Evolutionary conservation across 2,797 vertebrate species (phyloP).

Genomic region (Leucoraja ocellata): DNA sequence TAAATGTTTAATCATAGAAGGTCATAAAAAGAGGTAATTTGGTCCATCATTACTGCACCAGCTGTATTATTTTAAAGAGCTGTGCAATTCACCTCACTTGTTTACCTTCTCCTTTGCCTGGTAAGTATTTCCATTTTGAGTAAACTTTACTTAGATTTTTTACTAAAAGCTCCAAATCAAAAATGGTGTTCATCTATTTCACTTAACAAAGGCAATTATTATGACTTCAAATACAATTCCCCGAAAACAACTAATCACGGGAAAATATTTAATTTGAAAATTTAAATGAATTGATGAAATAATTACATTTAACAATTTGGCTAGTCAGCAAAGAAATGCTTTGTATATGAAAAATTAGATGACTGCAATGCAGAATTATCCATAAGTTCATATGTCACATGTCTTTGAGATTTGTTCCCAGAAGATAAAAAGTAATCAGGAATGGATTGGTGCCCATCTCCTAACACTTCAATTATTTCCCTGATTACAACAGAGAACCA

Average conservation of each 20-base stretch:
- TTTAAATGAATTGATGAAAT: not conserved
- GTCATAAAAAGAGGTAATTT: not conserved
- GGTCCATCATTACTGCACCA: not conserved
- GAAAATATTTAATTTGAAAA: constrained; percentile 20
- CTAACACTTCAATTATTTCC: not conserved
- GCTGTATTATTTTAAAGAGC: not conserved
- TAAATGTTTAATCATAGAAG: not conserved
- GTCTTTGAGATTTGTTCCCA: not conserved
- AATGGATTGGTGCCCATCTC: not conserved
- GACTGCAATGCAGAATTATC: not conserved
- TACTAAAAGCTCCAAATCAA: not conserved
- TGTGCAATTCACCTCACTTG: not conserved
- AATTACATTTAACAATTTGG: not conserved
- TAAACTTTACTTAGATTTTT: not conserved
- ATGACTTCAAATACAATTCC: not conserved
- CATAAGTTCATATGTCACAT: not conserved
- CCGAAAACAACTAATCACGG: not conserved
- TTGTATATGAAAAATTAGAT: not conserved
- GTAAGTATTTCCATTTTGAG: not conserved
- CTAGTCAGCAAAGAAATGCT: not conserved
- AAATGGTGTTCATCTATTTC: not conserved
- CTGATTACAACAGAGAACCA: not conserved
- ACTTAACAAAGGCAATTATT: not conserved
- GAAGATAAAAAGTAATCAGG: not conserved
- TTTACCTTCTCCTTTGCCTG: not conserved